These are phyloP conservation scores for Dynastes hyllus DNA, from an alignment of 2,888 invertebrate species.

Conservation along the genomic window DNA sequence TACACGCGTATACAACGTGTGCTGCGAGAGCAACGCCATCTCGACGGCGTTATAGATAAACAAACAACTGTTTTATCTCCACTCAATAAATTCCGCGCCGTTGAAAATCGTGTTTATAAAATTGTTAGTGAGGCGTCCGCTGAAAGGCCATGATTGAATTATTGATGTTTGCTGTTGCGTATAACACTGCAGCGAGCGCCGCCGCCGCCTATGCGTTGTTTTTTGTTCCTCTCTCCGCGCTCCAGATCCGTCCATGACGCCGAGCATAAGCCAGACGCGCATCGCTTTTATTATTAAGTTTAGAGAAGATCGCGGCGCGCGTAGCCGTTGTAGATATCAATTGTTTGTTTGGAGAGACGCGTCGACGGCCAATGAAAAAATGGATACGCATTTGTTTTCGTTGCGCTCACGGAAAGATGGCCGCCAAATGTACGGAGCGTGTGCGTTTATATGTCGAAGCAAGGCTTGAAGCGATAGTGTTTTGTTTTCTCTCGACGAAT, in stretches of 20 bases:
- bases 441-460: background rate
- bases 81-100: constrained; percentile 45
- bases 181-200: constrained; percentile 8
- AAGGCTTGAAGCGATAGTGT: background rate
- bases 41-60: constrained; percentile 42
- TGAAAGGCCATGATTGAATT: constrained; percentile 48
- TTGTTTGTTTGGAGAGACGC: constrained; percentile 44
- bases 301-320: background rate
- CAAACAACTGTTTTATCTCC: constrained; percentile 47
- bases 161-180: constrained; percentile 36
- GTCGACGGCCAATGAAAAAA: constrained; percentile 45
- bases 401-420: constrained; percentile 35
- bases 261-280: constrained; percentile 10
- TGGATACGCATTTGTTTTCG: constrained; percentile 39
- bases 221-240: background rate
- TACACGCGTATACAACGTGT: constrained; percentile 4
- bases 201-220: background rate
- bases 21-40: constrained; percentile 21
- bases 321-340: constrained; percentile 38
- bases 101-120: constrained; percentile 48
- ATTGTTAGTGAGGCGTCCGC: constrained; percentile 47
- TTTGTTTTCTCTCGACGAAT: constrained; percentile 35
- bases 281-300: background rate
- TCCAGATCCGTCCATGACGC: background rate
- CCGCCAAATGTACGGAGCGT: constrained; percentile 21